Conservation (phyloP, 2,113 vertebrate genomes). For the Morone chrysops region DNA sequence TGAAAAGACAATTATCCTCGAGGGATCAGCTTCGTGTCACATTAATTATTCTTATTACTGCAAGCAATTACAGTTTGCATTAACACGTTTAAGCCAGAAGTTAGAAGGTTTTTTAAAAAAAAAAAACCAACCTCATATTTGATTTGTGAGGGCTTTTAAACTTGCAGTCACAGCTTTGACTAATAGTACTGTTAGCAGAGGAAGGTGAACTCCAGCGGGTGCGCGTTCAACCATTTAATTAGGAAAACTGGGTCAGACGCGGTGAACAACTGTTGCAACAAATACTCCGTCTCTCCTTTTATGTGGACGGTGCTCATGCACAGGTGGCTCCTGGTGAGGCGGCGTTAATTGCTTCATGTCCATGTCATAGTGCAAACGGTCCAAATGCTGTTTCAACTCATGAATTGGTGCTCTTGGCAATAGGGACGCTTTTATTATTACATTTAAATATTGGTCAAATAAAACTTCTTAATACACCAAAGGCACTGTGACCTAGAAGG, state of each 20-base stretch:
- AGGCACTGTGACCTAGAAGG: constrained; percentile 16
- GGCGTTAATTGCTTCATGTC: not conserved
- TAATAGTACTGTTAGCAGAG: constrained; percentile 15
- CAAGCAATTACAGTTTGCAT: constrained; percentile 20
- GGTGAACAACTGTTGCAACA: constrained; percentile 49
- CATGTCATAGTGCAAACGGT: not conserved
- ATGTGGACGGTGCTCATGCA: not conserved
- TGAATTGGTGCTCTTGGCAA: not conserved
- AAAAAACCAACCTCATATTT: not conserved
- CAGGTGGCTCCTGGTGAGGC: not conserved
- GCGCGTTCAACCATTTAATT: constrained; percentile 67
- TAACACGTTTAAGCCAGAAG: not conserved
- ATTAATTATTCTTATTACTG: constrained; percentile 21
- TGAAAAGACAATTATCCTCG: constrained; percentile 28
- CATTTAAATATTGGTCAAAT: not conserved
- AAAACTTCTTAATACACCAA: not conserved
- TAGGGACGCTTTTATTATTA: not conserved
- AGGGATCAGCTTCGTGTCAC: constrained; percentile 7
- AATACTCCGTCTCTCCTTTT: constrained; percentile 20
- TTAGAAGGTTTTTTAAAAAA: not conserved
- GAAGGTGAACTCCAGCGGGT: constrained; percentile 41
- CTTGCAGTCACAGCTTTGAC: constrained; percentile 17
- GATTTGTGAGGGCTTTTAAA: constrained; percentile 29
- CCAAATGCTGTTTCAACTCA: not conserved
- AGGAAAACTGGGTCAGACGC: constrained; percentile 42